Base-by-base conservation (phyloP, 2,113 vertebrate genomes). In the Falco punctatus region DNA sequence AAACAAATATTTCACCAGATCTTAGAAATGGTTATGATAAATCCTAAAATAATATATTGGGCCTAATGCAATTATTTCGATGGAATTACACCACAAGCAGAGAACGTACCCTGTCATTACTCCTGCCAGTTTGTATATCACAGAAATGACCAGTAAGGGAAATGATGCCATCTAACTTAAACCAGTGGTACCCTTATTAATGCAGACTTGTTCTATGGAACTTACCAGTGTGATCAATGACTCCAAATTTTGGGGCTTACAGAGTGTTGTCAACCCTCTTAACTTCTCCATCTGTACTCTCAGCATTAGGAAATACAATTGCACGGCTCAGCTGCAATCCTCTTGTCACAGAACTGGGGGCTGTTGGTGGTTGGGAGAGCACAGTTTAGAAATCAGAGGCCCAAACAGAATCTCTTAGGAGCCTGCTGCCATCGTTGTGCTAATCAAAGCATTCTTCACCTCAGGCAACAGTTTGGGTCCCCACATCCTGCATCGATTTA, bases 261-360 rank as follows among this genome's bases (percentile, higher is more conserved):
- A 70, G 69, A 30, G 21, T 48, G 5, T n/a, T 70, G 49, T 30
- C 35, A 80, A 14, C 28, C 42, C 32, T 46, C 59, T 67, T 66
- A 48, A 22, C 33, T 70, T 71, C 32, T 44, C 40, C 16, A 7
- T 35, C 26, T 59, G n/a, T 46, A 27, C 20, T 61, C n/a, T 15
- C 26, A 57, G 48, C 58, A 16, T 66, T 72, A 35, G 71, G 40
- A 61, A n/a, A 22, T 72, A 13, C 0, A n/a, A 33, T 21, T 71
- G 27, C 38, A 28, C 0, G 1, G 32, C 66, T 70, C 38, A 73
- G n/a, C n/a, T 2, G 1, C 26, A 42, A 5, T 57, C 35, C 3
- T 4, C 11, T 70, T 58, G 17, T 28, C 35, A 24, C 26, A 49
- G 46, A 75, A 33, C 0, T 30, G 51, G 33, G 38, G 33, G 32